Base-by-base conservation (phyloP, 2,888 invertebrate genomes). In the Apamea epomidion region DNA sequence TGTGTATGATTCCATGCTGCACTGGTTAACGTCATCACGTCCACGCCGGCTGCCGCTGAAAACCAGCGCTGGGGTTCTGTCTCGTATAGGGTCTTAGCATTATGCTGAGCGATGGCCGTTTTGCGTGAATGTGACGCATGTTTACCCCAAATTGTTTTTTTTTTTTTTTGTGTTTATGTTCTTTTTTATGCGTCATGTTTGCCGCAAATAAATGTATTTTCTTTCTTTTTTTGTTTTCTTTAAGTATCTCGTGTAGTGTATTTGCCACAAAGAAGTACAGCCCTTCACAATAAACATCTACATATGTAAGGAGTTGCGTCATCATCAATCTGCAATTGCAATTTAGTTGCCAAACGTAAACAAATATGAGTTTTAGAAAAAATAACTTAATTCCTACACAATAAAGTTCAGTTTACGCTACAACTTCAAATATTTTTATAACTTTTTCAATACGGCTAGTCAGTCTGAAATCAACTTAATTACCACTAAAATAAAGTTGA, bases 351-450 rank as follows among this genome's bases (percentile, higher is more conserved):
- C 58, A 58, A 51, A 21, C 18, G 21, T 51, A 51, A 51, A 51
- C 6, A 51, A 10, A 58, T 58, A 58, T 25, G 1, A 58, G 10
- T 58, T n/a, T 58, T 58, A n/a, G 4, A 10, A 58, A n/a, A 58
- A n/a, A 60, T 12, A n/a, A 12, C n/a, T 5, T 60, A n/a, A n/a
- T 12, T 4, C 25, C 12, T n/a, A 25, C 12, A 58, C 58, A n/a
- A 60, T 60, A 60, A n/a, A 60, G 58, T 60, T n/a, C 58, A 60
- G n/a, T 60, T 60, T 60, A 60, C n/a, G n/a, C 58, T 60, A 60
- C 58, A 12, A 58, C n/a, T 12, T n/a, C 12, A 12, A 60, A n/a
- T 10, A n/a, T 58, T 10, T 58, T 58, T n/a, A 58, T n/a, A 58
- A 58, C 12, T 58, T 58, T 58, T n/a, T 58, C 25, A 12, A 58